Evolutionary conservation across 2,888 invertebrate species (phyloP), one percentile per base, ranked within the genome.

Genomic region (Melanostoma mellinum): DNA sequence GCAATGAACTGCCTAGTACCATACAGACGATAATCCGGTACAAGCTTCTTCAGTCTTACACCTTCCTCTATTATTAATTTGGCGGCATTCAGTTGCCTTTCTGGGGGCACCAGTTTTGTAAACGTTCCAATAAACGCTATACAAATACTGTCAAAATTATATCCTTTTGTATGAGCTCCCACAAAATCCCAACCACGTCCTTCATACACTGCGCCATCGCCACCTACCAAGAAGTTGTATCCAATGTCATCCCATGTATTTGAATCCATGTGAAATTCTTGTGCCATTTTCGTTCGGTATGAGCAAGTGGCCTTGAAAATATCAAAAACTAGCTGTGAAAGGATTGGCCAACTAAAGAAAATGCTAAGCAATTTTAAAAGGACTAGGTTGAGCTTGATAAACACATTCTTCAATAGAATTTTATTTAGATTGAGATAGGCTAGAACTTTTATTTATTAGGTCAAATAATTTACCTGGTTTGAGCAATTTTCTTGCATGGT

Each of bases 171-270:
- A 87, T 96, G 96, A 0, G 95, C 94, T 0, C 96, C 96, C 53
- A 93, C 90, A 72, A 89, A 89, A 85, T 94, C 93, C 96, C 96
- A 97, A 0, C 95, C 95, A 6, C 96, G 93, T 0, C 95, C 96
- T 85, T 92, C 93, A 89, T 95, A 96, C 0, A 94, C 94, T 0
- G 93, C 91, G 0, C 96, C 96, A 87, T 96, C 95, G 4, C 95
- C 96, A 0, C 96, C 96, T 0, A 97, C 93, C 6, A 97, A 89
- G 87, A 96, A 97, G 89, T 95, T 97, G 89, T 96, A 96, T 0
- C 92, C 95, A 36, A 96, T 94, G 88, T 96, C 96, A 60, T 89
- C 91, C 94, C 94, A 95, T 0, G 91, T 86, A n/a, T 88, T 88
- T 32, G 92, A 92, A 77, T 95, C 94, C 75, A 96, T 94, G 89